phyloP scores from a whole-genome alignment of 2,888 invertebrate genomes.

The Heteromyza rotundicornis region DNA sequence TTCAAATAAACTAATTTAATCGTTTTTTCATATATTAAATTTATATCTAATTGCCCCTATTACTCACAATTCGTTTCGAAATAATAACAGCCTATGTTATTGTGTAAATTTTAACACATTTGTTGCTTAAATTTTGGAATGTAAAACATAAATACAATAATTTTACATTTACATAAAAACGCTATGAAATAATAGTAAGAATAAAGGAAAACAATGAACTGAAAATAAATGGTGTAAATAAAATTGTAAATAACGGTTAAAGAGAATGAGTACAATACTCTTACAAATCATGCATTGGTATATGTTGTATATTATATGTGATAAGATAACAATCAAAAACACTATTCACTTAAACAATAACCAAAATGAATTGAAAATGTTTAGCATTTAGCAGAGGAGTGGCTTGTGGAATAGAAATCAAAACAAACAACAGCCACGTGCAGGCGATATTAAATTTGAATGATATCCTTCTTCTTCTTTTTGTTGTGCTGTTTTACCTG shows the following conservation, averaged over 20 bases:
- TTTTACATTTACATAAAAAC: slow-evolving; percentile 13
- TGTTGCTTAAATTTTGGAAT: slow-evolving; percentile 14
- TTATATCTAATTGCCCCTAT: no score
- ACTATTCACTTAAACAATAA: no score
- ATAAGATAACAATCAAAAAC: no score
- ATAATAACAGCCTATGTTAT: not conserved
- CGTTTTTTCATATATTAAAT: no score
- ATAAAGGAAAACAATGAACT: not conserved
- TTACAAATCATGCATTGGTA: not conserved
- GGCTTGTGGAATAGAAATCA: no score
- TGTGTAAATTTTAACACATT: not conserved
- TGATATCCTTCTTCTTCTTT: slow-evolving; percentile 55
- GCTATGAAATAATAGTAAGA: slow-evolving; percentile 3
- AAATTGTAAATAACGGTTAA: not conserved
- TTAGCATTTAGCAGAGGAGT: no score
- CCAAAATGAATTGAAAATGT: no score
- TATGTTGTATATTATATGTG: no score
- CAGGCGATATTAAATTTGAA: slow-evolving; percentile 18
- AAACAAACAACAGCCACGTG: no score
- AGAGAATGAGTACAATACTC: not conserved
- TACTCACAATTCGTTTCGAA: no score
- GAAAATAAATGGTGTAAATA: not conserved
- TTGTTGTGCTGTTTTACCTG: slow-evolving; percentile 65
- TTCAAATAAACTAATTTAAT: no score
- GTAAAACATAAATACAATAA: slow-evolving; percentile 13